A percentile compares a stretch with the other conserved stretches of the same genome.
Conservation (phyloP, 2,113 vertebrate genomes). For the Brienomyrus longianalis region DNA sequence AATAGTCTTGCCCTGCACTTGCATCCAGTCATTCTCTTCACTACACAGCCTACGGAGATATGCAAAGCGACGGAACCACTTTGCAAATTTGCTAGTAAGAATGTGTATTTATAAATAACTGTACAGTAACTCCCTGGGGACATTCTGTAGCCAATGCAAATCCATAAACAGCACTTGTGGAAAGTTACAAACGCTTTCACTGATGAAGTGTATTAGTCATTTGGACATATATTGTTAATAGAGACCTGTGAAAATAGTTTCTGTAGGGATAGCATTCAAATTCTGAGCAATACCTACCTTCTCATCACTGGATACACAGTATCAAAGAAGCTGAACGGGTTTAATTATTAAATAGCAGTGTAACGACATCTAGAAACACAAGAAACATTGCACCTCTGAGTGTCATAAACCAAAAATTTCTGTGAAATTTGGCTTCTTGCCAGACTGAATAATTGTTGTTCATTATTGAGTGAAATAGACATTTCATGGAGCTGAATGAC, state of each 20-base stretch:
- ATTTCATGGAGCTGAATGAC: not conserved
- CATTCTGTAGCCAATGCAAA: not conserved
- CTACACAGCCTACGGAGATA: not conserved
- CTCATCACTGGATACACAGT: not conserved
- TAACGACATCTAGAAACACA: not conserved
- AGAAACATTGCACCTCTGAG: not conserved
- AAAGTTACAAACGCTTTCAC: not conserved
- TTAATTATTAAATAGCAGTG: not conserved
- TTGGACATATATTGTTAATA: not conserved
- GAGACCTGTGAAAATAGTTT: not conserved
- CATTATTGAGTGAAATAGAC: not conserved
- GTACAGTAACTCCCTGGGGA: not conserved
- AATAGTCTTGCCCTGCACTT: not conserved
- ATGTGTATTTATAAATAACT: not conserved
- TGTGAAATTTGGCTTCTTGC: not conserved
- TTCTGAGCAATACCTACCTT: not conserved
- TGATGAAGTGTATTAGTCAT: conserved; percentile 3
- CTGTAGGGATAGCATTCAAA: not conserved
- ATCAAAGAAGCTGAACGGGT: not conserved
- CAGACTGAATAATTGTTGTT: not conserved
- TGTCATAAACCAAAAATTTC: not conserved
- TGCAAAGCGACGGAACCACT: not conserved
- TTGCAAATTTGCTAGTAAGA: not conserved
- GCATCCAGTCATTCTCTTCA: not conserved
- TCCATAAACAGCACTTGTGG: conserved; percentile 1